Base-by-base conservation (phyloP, 2,113 vertebrate species). In the Climacteris rufus region DNA sequence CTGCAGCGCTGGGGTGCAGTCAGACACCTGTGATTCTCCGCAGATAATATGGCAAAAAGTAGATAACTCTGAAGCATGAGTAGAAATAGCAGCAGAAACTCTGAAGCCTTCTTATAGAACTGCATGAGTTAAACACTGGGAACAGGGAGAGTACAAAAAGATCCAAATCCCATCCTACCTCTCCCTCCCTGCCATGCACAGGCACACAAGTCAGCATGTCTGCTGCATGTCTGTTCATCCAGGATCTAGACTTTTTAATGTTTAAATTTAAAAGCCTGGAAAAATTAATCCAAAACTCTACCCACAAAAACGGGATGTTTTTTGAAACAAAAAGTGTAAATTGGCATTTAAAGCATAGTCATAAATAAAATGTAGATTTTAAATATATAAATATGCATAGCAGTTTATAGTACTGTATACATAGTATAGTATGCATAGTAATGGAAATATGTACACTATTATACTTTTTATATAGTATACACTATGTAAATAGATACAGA, bases 81-180 rank as follows among this genome's bases (percentile, higher is more conserved):
- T 8, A 45, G 30, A 69, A 89, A 64, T 35, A 40, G 39, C 15
- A 33, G 33, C 31, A 54, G 47, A 65, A 64, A 19, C 37, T 59
- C 50, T 31, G 14, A 56, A 44, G 35, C 49, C 17, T 66, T 59
- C 45, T 87, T 45, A 11, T 0, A 37, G 31, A 39, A 54, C 31
- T 44, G 53, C 56, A 5, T 20, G 13, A 75, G 15, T 24, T 28
- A 24, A 33, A 21, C 39, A 24, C 15, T 47, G 54, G 37, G 75
- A 45, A 57, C n/a, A 64, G 0, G 0, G 42, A 40, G 33, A 23
- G 44, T 2, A 14, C 9, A 7, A 28, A 64, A 42, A 18, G 12
- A 50, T 16, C 39, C 37, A 53, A 64, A 47, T 15, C 9, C 22
- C 75, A 42, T 5, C 61, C 61, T 6, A 15, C 4, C 50, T 25